Base-by-base conservation (phyloP, 2,797 vertebrate species). In the Glyptemys insculpta region DNA sequence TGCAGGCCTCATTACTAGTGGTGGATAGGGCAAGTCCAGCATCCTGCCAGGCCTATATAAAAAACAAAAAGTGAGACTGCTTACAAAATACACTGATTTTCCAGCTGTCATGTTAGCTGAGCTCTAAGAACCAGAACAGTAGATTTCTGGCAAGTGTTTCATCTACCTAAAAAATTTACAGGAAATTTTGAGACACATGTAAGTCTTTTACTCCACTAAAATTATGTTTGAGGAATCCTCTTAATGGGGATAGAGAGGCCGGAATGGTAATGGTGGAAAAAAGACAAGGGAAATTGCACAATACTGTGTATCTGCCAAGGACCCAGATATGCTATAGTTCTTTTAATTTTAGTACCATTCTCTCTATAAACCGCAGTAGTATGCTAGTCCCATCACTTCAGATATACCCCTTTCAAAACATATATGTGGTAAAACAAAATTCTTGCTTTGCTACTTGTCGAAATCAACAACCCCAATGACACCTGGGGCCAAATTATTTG, bases 1-100 rank as follows among this genome's bases (percentile, higher is more conserved):
- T 99, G 95, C 99, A 99, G 54, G 99, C 99, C 94, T 99, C 99
- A 5, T 99, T 99, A 91, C 99, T 99, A 54, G 97, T 97, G 6
- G 99, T 99, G 91, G 99, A 99, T 76, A 99, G 90, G 0, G 91
- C 80, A 5, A 99, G 99, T 81, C 99, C 98, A 6, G 98, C 98
- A 25, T 99, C 98, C 81, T 96, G 98, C 99, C 99, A 99, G 0
- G 99, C 99, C 99, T 99, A 96, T 9, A 80, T 12, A 2, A 79
- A 93, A 4, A 95, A 81, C 83, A 21, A 81, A 21, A 94, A 4
- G 88, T 10, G 94, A 93, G 83, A 1, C 0, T 1, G 0, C 6
- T 92, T 53, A 62, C 54, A 95, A 90, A 49, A 86, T 12, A 83
- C 2, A 5, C 4, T 37, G 2, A 0, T 90, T 56, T 54, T 83